Conservation (phyloP, 1,140 invertebrate species). For the Trichoplusia ni region DNA sequence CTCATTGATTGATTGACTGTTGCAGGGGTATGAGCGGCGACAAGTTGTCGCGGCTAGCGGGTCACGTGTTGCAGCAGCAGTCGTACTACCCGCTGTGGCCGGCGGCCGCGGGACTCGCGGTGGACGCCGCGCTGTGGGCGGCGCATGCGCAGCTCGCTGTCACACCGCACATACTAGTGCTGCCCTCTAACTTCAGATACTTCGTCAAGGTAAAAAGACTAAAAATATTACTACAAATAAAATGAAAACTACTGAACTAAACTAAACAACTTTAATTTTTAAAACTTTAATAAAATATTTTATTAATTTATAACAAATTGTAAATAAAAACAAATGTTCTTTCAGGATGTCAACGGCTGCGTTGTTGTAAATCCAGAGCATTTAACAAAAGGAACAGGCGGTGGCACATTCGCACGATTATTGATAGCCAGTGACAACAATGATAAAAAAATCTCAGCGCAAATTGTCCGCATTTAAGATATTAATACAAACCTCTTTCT, state of each 20-base stretch:
- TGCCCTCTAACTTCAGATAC: conserved; percentile 92
- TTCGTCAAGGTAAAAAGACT: conserved; percentile 87
- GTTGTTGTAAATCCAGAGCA: conserved; percentile 93
- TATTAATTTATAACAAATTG: too few relatives aligned
- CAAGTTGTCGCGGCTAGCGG: conserved; percentile 86
- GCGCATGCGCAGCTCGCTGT: conserved; percentile 85
- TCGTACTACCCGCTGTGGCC: conserved; percentile 93
- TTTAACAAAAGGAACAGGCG: conserved; percentile 86
- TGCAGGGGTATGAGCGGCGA: conserved; percentile 78
- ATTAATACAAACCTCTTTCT: neutral
- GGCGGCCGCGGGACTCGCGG: conserved; percentile 84
- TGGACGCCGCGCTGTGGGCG: conserved; percentile 87
- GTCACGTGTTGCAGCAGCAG: conserved; percentile 89
- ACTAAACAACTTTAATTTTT: too few relatives aligned
- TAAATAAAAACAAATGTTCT: too few relatives aligned
- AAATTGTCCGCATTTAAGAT: conserved; percentile 67
- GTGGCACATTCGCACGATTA: conserved; percentile 83
- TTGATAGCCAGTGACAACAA: conserved; percentile 45
- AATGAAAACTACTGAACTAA: neutral
- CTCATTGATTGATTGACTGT: neutral
- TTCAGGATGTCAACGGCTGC: conserved; percentile 87
- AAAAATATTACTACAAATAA: neutral
- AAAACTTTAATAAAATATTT: too few relatives aligned
- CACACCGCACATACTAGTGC: conserved; percentile 90
- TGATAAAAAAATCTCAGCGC: conserved; percentile 52